Conservation (phyloP, 2,888 invertebrate species). For the Epistrophe eligans region DNA sequence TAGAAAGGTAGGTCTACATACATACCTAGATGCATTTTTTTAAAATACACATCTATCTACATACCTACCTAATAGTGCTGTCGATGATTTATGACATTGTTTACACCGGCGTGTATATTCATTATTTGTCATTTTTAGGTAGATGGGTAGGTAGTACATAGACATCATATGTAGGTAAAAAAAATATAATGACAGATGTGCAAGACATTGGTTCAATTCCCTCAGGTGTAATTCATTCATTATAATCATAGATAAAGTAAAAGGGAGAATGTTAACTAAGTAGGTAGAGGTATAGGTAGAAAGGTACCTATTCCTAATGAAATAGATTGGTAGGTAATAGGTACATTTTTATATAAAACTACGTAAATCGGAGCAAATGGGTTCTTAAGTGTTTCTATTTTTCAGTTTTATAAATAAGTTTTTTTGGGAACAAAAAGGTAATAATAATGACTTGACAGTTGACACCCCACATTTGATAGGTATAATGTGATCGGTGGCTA, state of each 20-base stretch:
- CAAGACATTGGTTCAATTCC: conserved; percentile 27
- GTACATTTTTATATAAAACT: too few species aligned
- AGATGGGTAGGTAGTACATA: not conserved
- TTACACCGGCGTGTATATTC: conserved; percentile 59
- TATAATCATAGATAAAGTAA: conserved; percentile 13
- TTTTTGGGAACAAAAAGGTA: too few species aligned
- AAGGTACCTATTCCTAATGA: too few species aligned
- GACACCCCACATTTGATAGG: too few species aligned
- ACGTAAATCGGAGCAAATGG: too few species aligned
- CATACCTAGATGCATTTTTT: conserved; percentile 37
- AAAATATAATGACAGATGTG: conserved; percentile 45
- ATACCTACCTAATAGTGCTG: not conserved
- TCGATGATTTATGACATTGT: conserved; percentile 71
- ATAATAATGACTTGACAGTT: too few species aligned
- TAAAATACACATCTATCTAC: too few species aligned
- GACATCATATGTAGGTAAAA: not conserved
- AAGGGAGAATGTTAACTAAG: not conserved
- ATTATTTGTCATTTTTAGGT: conserved; percentile 27
- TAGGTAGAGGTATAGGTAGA: not conserved
- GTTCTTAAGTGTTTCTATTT: too few species aligned
- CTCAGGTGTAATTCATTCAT: conserved; percentile 49
- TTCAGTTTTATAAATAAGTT: too few species aligned
- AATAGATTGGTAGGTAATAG: not conserved
- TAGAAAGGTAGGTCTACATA: not conserved
- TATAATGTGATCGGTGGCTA: too few species aligned